Evolutionary conservation across 30 jellyfish, hydroid and myxozoan species (phyloP), one percentile per base, ranked within the genome.

Genomic region (Morbakka virulenta): DNA sequence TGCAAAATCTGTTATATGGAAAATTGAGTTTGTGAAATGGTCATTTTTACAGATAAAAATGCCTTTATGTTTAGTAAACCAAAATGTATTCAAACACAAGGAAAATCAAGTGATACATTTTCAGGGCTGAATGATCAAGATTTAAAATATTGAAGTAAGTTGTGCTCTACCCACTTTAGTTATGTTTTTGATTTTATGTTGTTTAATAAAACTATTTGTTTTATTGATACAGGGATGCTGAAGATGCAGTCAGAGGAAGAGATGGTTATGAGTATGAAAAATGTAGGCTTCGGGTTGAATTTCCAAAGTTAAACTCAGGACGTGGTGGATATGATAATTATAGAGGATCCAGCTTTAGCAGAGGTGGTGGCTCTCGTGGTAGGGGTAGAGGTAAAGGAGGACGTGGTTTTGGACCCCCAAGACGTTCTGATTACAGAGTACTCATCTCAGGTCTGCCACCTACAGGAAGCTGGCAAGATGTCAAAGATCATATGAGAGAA

Each of bases 391-490:
- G 90, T 22, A 90, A 86, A 17, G 33, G 95, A 28, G 96, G 96
- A 20, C 62, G 98, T 28, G 98, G 98, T 1, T 22, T 64, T 25
- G 98, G 96, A 0, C 99, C 96, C 25, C 99, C 99, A 28, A 76
- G 93, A 50, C 89, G 96, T 32, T 80, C 99, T 1, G 97, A 93
- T 57, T 48, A 93, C 70, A 74, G 99, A 31, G 97, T 87, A 1
- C 30, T 85, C 64, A 82, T 93, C 1, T 80, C 99, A 6, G 99
- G 99, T 13, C 52, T 93, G 49, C 99, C 99, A 24, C 90, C 91
- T 13, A 80, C 96, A 62, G 99, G 99, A 14, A 93, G 99, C 81
- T 93, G 99, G 99, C 99, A 93, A 49, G 99, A 93, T 77, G 64
- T 93, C 13, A 93, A 93, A 65, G 99, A 93, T 82, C 99, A 93